Evolutionary conservation across 1,140 invertebrate species (phyloP).

Genomic region (Metaphire vulgaris): DNA sequence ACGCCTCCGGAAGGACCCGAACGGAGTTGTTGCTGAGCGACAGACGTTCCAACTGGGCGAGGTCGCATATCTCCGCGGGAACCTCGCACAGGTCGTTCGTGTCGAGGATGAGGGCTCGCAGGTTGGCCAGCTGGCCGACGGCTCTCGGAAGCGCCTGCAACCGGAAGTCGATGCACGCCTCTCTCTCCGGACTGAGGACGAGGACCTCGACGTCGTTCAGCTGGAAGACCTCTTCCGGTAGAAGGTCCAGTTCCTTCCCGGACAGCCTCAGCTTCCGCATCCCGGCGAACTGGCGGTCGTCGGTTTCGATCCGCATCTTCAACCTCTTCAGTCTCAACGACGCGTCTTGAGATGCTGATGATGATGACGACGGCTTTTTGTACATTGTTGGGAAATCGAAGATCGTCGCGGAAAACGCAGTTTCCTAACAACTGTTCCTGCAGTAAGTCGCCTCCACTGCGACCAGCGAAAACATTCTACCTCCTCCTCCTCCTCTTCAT

Average conservation of each 20-base stretch:
- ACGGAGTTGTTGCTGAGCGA: conserved; percentile 50
- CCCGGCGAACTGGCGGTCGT: conserved; percentile 42
- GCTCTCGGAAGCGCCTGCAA: conserved; percentile 39
- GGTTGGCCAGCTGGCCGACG: conserved; percentile 45
- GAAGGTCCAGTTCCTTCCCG: conserved; percentile 40
- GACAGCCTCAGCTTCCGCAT: conserved; percentile 47
- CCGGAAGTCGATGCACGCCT: conserved; percentile 48
- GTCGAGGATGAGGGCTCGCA: conserved; percentile 47
- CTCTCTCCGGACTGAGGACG: conserved; percentile 50
- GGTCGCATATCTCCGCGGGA: conserved; percentile 42
- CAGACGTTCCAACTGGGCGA: conserved; percentile 46
- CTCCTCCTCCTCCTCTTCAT: too few relatives aligned
- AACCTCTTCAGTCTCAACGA: conserved; percentile 29
- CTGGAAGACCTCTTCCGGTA: conserved; percentile 44
- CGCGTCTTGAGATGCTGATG: too few relatives aligned
- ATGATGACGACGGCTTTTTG: too few relatives aligned
- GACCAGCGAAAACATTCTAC: too few relatives aligned
- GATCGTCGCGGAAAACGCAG: too few relatives aligned
- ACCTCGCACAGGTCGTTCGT: conserved; percentile 47
- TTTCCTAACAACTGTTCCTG: too few relatives aligned
- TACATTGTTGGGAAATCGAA: too few relatives aligned
- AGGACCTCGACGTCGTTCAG: conserved; percentile 49
- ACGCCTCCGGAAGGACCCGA: conserved; percentile 39
- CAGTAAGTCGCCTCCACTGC: too few relatives aligned
- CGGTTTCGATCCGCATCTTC: conserved; percentile 42